Percentiles rank a stretch among this genome's conserved stretches.
Evolutionary conservation across 2,797 vertebrate species (phyloP).

Genomic region (Clangula hyemalis): DNA sequence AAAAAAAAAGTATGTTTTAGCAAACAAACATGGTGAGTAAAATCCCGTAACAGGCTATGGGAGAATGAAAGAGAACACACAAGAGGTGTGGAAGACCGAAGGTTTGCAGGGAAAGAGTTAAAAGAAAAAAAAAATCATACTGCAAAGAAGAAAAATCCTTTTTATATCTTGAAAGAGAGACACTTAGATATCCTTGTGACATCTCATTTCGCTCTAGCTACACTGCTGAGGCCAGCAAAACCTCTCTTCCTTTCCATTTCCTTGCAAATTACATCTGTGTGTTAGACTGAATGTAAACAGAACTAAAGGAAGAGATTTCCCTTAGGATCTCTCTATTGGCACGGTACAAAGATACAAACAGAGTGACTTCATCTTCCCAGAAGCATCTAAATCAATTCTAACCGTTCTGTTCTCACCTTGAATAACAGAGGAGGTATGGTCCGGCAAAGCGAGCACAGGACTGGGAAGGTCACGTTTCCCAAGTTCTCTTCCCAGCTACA

Average conservation of each 20-base stretch:
- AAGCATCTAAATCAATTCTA: conserved; percentile 54
- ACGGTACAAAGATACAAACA: conserved; percentile 48
- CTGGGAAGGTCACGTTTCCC: conserved; percentile 41
- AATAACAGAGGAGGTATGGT: conserved; percentile 53
- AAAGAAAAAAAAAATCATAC: neutral
- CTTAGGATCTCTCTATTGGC: conserved; percentile 57
- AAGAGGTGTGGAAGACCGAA: neutral
- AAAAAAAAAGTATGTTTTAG: neutral
- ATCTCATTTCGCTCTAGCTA: conserved; percentile 30
- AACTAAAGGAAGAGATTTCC: conserved; percentile 66
- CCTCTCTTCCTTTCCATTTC: conserved; percentile 52
- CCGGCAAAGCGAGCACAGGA: neutral
- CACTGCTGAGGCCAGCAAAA: conserved; percentile 63
- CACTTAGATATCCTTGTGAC: conserved; percentile 37
- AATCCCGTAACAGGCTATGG: neutral
- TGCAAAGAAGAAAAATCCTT: neutral
- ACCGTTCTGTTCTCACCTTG: conserved; percentile 53
- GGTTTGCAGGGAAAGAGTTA: neutral
- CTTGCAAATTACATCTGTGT: conserved; percentile 66
- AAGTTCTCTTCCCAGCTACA: conserved; percentile 14
- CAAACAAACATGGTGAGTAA: neutral
- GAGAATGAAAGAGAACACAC: neutral
- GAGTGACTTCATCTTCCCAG: conserved; percentile 67
- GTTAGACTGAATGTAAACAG: conserved; percentile 50
- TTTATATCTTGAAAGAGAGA: neutral